Percentiles rank a stretch among this genome's conserved stretches.
These are phyloP conservation scores for Cotesia glomerata DNA, from an alignment of 1,140 invertebrate genomes.

Conservation along the genomic window DNA sequence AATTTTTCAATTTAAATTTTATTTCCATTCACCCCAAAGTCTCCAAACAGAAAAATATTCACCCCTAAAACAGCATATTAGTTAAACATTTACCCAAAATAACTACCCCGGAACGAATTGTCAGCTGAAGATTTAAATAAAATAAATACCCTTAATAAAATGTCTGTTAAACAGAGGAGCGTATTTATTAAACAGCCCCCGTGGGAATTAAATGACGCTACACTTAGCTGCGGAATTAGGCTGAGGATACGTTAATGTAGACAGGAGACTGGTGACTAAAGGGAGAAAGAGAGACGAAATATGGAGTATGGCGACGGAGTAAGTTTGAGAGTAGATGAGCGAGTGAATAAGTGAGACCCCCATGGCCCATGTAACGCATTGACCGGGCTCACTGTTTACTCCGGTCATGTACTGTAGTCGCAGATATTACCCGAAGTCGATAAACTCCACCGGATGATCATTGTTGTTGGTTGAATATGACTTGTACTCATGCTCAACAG, in stretches of 20 bases:
- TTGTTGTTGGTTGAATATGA: conserved; percentile 8
- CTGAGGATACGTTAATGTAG: conserved; percentile 24
- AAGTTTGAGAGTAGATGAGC: no score
- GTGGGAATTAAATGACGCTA: not conserved
- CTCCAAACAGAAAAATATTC: no score
- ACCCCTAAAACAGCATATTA: no score
- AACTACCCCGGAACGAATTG: no score
- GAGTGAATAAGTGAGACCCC: conserved; percentile 5
- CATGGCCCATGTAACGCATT: conserved; percentile 7
- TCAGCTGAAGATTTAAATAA: not conserved
- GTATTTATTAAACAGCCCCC: conserved; percentile 19
- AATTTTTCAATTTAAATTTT: no score
- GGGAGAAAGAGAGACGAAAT: no score
- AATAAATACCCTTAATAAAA: not conserved
- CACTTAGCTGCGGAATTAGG: conserved; percentile 26
- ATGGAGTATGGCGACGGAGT: no score
- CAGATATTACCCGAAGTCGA: conserved; percentile 31
- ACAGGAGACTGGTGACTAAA: conserved; percentile 10
- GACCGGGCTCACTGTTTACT: conserved; percentile 27
- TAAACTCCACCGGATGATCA: conserved; percentile 31
- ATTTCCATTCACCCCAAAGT: no score
- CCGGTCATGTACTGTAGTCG: conserved; percentile 29
- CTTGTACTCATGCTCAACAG: conserved; percentile 8
- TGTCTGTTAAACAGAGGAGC: conserved; percentile 24
- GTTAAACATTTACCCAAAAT: no score